Percentiles rank a stretch among this genome's conserved stretches.
These are phyloP conservation scores for Apogon hyalosoma DNA, from an alignment of 2,797 vertebrate species.

Conservation along the genomic window DNA sequence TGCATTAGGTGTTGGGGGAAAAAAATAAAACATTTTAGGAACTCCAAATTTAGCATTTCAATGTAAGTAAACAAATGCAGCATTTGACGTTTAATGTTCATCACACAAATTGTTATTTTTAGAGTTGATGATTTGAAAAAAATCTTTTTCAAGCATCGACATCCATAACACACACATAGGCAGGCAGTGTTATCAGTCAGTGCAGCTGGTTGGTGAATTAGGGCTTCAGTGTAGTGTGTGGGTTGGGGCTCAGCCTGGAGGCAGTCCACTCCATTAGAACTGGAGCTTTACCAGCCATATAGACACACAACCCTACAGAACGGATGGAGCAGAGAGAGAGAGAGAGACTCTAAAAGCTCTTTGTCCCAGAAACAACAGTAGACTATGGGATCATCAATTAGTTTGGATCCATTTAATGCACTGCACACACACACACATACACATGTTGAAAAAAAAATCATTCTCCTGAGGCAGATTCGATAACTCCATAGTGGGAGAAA, in stretches of 20 bases:
- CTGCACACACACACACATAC: neutral
- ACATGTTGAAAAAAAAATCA: neutral
- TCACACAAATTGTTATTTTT: neutral
- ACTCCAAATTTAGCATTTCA: neutral
- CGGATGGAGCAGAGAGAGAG: conserved; percentile 29
- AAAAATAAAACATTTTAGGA: no score
- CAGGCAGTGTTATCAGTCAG: conserved; percentile 49
- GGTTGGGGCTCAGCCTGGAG: conserved; percentile 50
- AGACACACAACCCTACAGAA: conserved; percentile 25
- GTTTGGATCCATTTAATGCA: conserved; percentile 49
- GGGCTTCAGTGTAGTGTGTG: conserved; percentile 37
- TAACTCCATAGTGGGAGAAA: conserved; percentile 16
- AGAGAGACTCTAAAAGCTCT: conserved; percentile 61
- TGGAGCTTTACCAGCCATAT: conserved; percentile 50
- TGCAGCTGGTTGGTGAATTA: conserved; percentile 59
- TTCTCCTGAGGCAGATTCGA: conserved; percentile 19
- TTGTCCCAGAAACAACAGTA: conserved; percentile 54
- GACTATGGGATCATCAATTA: conserved; percentile 62
- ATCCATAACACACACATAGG: conserved; percentile 21
- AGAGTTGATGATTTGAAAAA: neutral
- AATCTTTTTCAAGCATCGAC: conserved; percentile 8
- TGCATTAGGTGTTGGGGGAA: no score
- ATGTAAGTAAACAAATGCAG: neutral
- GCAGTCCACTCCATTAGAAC: conserved; percentile 60
- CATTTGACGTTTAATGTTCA: neutral